These are phyloP conservation scores for Oikopleura dioica DNA, from an alignment of 23 tunicate genomes.

Conservation along the genomic window DNA sequence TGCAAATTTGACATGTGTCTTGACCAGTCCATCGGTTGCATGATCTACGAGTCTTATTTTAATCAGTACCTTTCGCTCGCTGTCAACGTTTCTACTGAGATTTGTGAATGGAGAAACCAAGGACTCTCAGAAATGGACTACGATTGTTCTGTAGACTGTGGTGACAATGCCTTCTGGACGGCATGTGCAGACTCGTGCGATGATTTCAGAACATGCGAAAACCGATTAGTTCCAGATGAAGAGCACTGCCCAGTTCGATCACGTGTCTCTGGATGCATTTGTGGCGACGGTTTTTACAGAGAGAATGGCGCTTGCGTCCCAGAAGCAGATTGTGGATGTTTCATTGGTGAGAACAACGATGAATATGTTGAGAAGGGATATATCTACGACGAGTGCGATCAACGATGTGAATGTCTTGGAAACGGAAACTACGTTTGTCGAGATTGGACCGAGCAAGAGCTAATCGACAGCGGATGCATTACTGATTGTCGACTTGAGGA, in stretches of 20 bases:
- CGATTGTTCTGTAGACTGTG: background rate
- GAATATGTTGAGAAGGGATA: background rate
- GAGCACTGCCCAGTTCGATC: background rate
- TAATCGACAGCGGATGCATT: too few relatives aligned
- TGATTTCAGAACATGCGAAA: conserved; percentile 16
- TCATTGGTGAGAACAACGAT: background rate
- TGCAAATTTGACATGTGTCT: background rate
- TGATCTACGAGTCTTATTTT: background rate
- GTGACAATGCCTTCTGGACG: conserved; percentile 5
- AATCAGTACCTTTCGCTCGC: background rate
- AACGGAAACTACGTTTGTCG: background rate
- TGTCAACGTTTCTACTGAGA: too few relatives aligned
- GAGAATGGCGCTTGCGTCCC: too few relatives aligned
- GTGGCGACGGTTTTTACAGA: background rate
- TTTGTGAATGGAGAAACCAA: background rate
- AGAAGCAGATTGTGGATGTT: background rate
- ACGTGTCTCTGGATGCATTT: conserved; percentile 4
- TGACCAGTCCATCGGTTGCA: too few relatives aligned
- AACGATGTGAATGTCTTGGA: background rate
- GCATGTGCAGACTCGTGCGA: conserved; percentile 14
- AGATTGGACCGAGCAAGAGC: too few relatives aligned
- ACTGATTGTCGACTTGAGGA: too few relatives aligned
- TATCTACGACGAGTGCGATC: background rate
- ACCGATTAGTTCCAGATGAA: conserved; percentile 4
- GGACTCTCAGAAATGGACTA: conserved; percentile 16